phyloP scores from a whole-genome alignment of 1,140 invertebrate species.

The Atta texana region DNA sequence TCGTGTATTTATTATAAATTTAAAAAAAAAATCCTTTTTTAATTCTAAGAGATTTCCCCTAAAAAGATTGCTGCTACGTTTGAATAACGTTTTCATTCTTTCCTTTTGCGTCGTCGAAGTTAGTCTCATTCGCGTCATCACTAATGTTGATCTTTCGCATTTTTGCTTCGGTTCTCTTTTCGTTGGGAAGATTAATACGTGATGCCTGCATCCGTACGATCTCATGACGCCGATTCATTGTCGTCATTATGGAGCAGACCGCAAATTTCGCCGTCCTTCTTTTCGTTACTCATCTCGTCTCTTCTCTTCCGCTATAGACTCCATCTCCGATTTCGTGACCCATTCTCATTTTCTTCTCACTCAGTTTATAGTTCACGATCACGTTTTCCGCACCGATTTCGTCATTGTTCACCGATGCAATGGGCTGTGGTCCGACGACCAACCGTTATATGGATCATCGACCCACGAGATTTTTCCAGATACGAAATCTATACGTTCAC shows the following conservation, averaged over 20 bases:
- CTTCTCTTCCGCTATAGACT: not conserved
- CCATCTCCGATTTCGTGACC: slow-evolving; percentile 17
- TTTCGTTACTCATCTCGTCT: not conserved
- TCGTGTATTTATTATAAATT: not conserved
- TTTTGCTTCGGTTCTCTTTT: slow-evolving; percentile 18
- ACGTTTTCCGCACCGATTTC: not conserved
- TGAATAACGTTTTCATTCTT: not conserved
- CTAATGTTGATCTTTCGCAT: not conserved
- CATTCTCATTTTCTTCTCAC: not conserved
- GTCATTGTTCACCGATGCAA: not conserved
- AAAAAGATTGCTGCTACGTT: not conserved
- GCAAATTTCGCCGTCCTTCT: not conserved
- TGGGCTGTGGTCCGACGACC: not conserved
- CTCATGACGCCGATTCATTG: slow-evolving; percentile 35
- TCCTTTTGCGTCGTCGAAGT: not conserved
- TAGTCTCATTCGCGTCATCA: not conserved
- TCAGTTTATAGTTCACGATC: not conserved
- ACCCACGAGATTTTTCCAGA: not conserved
- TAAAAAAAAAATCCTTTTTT: not conserved
- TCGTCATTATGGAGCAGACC: slow-evolving; percentile 6
- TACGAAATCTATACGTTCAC: not conserved
- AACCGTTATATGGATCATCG: slow-evolving; percentile 14
- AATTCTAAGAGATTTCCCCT: not conserved
- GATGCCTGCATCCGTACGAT: slow-evolving; percentile 30
- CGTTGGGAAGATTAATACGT: slow-evolving; percentile 55